Percentiles rank a stretch among this genome's conserved stretches.
phyloP scores from a whole-genome alignment of 2,113 vertebrate species.

The Thomomys bottae region DNA sequence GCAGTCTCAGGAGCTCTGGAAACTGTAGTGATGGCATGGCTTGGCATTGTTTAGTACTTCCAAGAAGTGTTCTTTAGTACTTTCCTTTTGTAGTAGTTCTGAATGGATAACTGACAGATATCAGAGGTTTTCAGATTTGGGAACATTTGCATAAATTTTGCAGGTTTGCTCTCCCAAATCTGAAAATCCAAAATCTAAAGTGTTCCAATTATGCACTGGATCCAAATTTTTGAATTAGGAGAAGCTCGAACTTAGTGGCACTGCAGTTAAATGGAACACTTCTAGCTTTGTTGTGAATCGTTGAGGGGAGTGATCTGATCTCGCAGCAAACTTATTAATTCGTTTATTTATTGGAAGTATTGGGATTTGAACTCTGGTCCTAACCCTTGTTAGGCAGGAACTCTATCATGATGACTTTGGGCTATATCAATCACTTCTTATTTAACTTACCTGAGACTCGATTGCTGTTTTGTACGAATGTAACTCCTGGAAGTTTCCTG shows the following conservation, averaged over 20 bases:
- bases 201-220: not conserved
- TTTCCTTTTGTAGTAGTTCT: too few relatives aligned
- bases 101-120: not conserved
- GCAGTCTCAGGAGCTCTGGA: too few relatives aligned
- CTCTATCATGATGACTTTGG: too few relatives aligned
- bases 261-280: not conserved
- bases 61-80: too few relatives aligned
- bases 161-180: not conserved
- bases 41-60: too few relatives aligned
- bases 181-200: not conserved
- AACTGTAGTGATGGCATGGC: too few relatives aligned
- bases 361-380: too few relatives aligned
- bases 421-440: too few relatives aligned
- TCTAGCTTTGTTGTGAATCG: not conserved
- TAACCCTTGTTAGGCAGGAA: too few relatives aligned
- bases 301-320: not conserved
- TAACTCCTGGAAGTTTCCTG: too few relatives aligned
- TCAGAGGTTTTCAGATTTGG: not conserved
- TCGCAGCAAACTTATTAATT: constrained; percentile 13
- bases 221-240: not conserved
- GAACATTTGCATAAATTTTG: not conserved
- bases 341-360: not conserved
- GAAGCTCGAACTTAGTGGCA: not conserved
- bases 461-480: too few relatives aligned
- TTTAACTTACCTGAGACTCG: too few relatives aligned